Evolutionary conservation across 2,113 vertebrate species (phyloP).

Genomic region (Hemiscyllium ocellatum): DNA sequence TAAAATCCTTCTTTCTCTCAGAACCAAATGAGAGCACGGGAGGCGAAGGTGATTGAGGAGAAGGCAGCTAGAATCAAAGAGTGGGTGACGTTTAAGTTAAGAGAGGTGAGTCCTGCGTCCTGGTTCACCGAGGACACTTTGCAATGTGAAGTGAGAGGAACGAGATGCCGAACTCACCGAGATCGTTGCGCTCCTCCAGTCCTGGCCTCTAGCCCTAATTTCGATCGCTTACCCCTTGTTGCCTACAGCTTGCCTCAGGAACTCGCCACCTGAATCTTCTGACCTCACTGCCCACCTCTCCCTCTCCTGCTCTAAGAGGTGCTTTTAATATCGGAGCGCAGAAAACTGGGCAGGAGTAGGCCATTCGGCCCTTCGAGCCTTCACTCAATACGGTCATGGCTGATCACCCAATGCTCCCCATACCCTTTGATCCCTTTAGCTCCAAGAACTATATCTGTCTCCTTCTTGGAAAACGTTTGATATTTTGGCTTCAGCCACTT

Average conservation of each 20-base stretch:
- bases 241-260: not conserved
- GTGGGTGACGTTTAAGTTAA: conserved; percentile 84
- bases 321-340: not conserved
- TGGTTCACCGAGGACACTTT: not conserved
- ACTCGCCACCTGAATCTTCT: not conserved
- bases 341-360: too few species aligned
- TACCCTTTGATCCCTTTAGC: too few species aligned
- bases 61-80: conserved; percentile 95
- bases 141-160: not conserved
- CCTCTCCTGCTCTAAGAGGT: not conserved
- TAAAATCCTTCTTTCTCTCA: conserved; percentile 48
- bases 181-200: not conserved
- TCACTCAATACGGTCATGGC: too few species aligned
- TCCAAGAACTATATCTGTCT: too few species aligned
- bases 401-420: too few species aligned
- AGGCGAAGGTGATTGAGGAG: conserved; percentile 84
- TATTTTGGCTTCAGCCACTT: too few species aligned
- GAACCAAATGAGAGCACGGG: conserved; percentile 79
- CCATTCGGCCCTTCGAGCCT: too few species aligned
- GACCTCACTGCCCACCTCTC: not conserved
- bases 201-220: not conserved
- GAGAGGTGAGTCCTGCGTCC: conserved; percentile 63
- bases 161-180: not conserved
- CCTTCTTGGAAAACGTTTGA: too few species aligned
- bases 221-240: not conserved